Evolutionary conservation across 1,140 invertebrate species (phyloP), one percentile per base, ranked within the genome.

Genomic region (Drosophila neocordata): DNA sequence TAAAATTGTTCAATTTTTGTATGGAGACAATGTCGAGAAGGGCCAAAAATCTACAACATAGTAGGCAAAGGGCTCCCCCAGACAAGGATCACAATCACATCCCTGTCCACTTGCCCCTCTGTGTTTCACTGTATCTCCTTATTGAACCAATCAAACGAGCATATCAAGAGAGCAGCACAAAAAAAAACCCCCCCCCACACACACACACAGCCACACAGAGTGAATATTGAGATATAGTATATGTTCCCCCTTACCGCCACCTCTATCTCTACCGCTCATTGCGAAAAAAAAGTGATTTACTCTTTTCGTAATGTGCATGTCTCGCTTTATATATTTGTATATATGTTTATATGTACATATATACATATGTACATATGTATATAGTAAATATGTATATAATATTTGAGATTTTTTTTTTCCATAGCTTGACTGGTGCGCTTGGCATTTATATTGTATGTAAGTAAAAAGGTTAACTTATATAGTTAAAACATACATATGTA

Each of bases 181-280:
- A 61, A 18, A 38, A 18, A 8, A 8, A 20, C n/a, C n/a, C n/a
- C n/a, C n/a, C n/a, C n/a, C n/a, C n/a, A n/a, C n/a, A n/a, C n/a
- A n/a, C n/a, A 0, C 24, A 65, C 11, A 58, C 20, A 67, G 57
- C 37, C 52, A 35, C 12, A 58, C 61, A 77, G 66, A 77, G 73
- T 76, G 81, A 85, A 85, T 84, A 81, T 84, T 85, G 77, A 84
- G 72, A 85, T 77, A 68, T 85, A 70, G 76, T 66, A 60, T 82
- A 65, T 18, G 9, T 59, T 60, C 77, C 73, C 52, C 7, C n/a
- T 24, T 12, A 41, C 34, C 59, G 52, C 41, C 62, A 58, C 48
- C 7, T 2, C n/a, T 13, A 8, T 0, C 13, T 1, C 12, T 15
- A 15, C n/a, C 44, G 55, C 55, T 59, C 64, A 56, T 63, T 83